Percentiles rank a stretch among this genome's conserved stretches.
phyloP scores from a whole-genome alignment of 2,113 vertebrate species.

The Daubentonia madagascariensis region DNA sequence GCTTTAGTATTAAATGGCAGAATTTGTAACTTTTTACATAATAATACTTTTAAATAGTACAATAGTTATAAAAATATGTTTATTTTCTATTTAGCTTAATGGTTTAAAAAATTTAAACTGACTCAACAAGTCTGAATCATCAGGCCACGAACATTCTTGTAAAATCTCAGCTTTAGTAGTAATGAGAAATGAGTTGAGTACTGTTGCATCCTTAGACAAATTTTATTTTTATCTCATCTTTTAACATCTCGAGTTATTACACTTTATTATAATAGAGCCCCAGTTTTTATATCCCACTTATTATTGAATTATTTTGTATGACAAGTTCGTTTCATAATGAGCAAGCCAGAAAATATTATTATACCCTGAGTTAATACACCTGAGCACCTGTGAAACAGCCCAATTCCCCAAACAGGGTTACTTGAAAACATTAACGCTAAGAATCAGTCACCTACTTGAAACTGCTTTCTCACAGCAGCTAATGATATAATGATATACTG shows the following conservation, averaged over 20 bases:
- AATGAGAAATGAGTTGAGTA: background rate
- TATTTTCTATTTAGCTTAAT: background rate
- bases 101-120: background rate
- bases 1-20: background rate
- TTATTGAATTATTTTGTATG: conserved; percentile 60
- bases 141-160: background rate
- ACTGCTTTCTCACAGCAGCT: conserved; percentile 63
- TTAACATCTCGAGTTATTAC: background rate
- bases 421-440: conserved; percentile 32
- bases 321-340: conserved; percentile 13
- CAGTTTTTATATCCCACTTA: conserved; percentile 19
- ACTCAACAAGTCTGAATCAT: background rate
- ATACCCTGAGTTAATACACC: conserved; percentile 50
- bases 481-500: conserved; percentile 72
- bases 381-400: conserved; percentile 55
- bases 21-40: background rate
- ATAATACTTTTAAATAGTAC: background rate
- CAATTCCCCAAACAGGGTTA: conserved; percentile 60
- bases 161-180: background rate
- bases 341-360: conserved; percentile 57
- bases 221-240: conserved; percentile 20
- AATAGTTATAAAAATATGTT: background rate
- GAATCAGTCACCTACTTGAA: conserved; percentile 49
- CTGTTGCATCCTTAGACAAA: background rate
- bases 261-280: background rate